Conservation (phyloP, 2,888 invertebrate species). For the Steinernema scapterisci region DNA sequence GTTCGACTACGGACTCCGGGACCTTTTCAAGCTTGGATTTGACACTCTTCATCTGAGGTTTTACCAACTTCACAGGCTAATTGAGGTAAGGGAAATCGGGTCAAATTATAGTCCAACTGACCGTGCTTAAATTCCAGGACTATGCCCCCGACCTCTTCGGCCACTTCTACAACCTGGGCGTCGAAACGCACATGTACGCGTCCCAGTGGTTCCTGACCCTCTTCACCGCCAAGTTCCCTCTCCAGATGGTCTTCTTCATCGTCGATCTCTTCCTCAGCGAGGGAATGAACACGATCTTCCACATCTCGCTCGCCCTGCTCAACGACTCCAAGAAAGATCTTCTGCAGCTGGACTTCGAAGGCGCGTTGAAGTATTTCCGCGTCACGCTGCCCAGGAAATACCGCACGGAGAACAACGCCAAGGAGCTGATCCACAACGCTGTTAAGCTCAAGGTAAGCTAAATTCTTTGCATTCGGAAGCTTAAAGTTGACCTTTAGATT, state of each 20-base stretch:
- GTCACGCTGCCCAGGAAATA: conserved; percentile 95
- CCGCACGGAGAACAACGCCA: conserved; percentile 85
- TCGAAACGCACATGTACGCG: conserved; percentile 85
- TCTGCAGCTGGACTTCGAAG: conserved; percentile 91
- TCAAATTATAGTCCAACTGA: not conserved
- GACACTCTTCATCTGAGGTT: conserved; percentile 91
- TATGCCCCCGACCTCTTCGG: conserved; percentile 70
- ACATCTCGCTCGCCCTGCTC: conserved; percentile 89
- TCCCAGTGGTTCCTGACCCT: conserved; percentile 99
- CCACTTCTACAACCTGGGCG: conserved; percentile 75
- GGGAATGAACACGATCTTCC: conserved; percentile 89
- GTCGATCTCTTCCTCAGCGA: conserved; percentile 86
- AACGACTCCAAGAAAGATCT: conserved; percentile 87
- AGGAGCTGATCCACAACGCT: conserved; percentile 85
- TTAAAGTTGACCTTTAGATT: no score
- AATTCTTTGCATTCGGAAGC: no score
- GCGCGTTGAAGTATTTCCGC: conserved; percentile 94
- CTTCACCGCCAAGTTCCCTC: conserved; percentile 97
- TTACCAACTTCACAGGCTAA: conserved; percentile 87
- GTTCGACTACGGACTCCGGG: conserved; percentile 91
- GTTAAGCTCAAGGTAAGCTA: conserved; percentile 83
- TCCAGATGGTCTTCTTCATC: conserved; percentile 94
- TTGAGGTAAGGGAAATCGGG: conserved; percentile 35
- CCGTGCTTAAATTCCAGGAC: conserved; percentile 68
- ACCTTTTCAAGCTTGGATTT: conserved; percentile 89